Evolutionary conservation across 2,113 vertebrate species (phyloP).

Genomic region (Polypterus bichir): DNA sequence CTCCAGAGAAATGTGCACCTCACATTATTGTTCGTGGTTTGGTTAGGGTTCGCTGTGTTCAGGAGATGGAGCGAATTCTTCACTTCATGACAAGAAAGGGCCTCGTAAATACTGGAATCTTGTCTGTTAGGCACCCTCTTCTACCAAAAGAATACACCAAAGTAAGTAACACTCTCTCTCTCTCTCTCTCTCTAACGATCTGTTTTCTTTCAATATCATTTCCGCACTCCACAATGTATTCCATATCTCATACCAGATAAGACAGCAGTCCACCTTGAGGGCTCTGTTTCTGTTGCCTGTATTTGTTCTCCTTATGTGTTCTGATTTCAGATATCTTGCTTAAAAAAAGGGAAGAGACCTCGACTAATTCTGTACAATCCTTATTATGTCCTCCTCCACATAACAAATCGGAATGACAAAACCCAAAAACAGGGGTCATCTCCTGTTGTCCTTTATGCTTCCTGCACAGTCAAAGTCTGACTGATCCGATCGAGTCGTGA

Average conservation of each 20-base stretch:
- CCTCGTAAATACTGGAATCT: slow-evolving; percentile 83
- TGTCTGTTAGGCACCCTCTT: slow-evolving; percentile 63
- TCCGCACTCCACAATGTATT: background rate
- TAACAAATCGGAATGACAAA: too few species aligned
- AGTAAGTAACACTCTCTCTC: slow-evolving; percentile 49
- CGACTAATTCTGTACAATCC: too few species aligned
- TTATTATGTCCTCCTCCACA: too few species aligned
- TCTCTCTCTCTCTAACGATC: background rate
- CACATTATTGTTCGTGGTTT: slow-evolving; percentile 81
- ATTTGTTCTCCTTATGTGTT: too few species aligned
- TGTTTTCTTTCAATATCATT: background rate
- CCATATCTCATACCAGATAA: background rate
- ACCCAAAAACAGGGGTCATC: too few species aligned
- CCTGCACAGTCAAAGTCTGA: too few species aligned
- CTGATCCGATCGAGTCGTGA: too few species aligned
- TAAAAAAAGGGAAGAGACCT: too few species aligned
- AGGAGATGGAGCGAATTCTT: slow-evolving; percentile 82
- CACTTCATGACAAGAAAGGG: slow-evolving; percentile 92
- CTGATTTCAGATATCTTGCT: too few species aligned
- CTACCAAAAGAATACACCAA: slow-evolving; percentile 70
- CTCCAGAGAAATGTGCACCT: slow-evolving; percentile 66
- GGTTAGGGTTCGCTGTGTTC: slow-evolving; percentile 83
- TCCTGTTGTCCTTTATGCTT: too few species aligned
- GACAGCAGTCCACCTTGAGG: background rate
- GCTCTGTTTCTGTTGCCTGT: background rate